Evolutionary conservation across 2,888 invertebrate genomes (phyloP).

Genomic region (Doris montereyensis): DNA sequence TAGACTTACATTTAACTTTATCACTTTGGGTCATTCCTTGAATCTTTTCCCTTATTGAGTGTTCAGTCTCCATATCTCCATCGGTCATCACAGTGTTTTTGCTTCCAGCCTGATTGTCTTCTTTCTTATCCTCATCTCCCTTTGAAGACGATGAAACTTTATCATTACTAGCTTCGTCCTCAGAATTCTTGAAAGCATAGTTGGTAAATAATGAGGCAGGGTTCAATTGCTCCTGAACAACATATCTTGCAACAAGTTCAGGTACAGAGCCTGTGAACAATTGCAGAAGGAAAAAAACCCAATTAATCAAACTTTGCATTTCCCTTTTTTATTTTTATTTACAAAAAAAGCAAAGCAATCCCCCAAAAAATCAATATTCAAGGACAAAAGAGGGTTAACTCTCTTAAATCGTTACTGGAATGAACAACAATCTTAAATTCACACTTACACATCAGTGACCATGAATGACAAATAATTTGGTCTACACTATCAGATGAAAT

Average conservation of each 20-base stretch:
- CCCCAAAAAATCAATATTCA: no score
- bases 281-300: not conserved
- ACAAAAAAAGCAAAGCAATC: no score
- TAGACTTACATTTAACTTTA: constrained; percentile 39
- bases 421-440: no score
- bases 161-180: not conserved
- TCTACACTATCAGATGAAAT: no score
- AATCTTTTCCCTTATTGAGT: constrained; percentile 23
- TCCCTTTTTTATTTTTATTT: no score
- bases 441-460: no score
- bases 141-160: not conserved
- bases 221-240: constrained; percentile 76
- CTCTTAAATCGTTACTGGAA: no score
- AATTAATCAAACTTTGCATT: not conserved
- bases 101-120: not conserved
- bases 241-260: constrained; percentile 90
- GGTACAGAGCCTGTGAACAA: constrained; percentile 85
- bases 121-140: constrained; percentile 38
- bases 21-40: constrained; percentile 31
- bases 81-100: not conserved
- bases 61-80: not conserved
- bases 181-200: constrained; percentile 29
- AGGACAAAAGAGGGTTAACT: no score
- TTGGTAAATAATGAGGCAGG: constrained; percentile 54
- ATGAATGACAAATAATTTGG: no score